Percentiles rank a stretch among this genome's conserved stretches.
These are phyloP conservation scores for Lordiphosa collinella DNA, from an alignment of 1,140 invertebrate species.

Conservation along the genomic window DNA sequence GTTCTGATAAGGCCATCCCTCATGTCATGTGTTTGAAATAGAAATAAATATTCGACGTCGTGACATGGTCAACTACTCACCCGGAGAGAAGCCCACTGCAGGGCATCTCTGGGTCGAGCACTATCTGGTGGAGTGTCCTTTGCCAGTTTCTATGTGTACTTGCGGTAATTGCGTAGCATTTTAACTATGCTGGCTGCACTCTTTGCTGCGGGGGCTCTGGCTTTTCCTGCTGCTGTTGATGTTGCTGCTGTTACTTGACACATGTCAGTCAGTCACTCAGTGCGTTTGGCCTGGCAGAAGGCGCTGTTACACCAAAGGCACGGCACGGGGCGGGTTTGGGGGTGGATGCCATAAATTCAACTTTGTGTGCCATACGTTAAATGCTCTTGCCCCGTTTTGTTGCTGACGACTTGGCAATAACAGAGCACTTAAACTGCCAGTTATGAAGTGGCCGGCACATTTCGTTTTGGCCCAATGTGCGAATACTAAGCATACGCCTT, in stretches of 20 bases:
- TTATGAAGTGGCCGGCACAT: slow-evolving; percentile 26
- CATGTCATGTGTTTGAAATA: too few species aligned
- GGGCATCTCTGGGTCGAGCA: slow-evolving; percentile 38
- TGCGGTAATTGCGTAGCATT: slow-evolving; percentile 67
- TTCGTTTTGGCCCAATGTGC: slow-evolving; percentile 36
- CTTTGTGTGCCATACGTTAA: slow-evolving; percentile 33
- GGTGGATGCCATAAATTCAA: slow-evolving; percentile 31
- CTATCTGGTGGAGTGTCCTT: background rate
- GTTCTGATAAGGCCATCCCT: too few species aligned
- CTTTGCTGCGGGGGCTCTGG: slow-evolving; percentile 31
- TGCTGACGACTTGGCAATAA: slow-evolving; percentile 34
- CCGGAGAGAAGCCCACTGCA: background rate
- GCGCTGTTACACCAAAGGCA: slow-evolving; percentile 3
- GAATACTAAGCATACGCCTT: slow-evolving; percentile 60
- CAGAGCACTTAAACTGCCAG: slow-evolving; percentile 54
- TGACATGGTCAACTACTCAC: too few species aligned
- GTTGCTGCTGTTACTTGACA: slow-evolving; percentile 64
- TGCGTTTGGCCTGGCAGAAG: slow-evolving; percentile 32
- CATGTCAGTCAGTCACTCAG: slow-evolving; percentile 62
- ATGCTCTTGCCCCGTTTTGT: slow-evolving; percentile 26
- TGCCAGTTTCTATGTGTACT: slow-evolving; percentile 42
- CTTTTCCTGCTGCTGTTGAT: slow-evolving; percentile 6
- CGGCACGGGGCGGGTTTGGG: background rate
- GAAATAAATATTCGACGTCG: too few species aligned
- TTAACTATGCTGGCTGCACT: slow-evolving; percentile 48